Percentiles rank a stretch among this genome's conserved stretches.
phyloP scores from a whole-genome alignment of 2,113 vertebrate genomes.

The Caranx ignobilis region DNA sequence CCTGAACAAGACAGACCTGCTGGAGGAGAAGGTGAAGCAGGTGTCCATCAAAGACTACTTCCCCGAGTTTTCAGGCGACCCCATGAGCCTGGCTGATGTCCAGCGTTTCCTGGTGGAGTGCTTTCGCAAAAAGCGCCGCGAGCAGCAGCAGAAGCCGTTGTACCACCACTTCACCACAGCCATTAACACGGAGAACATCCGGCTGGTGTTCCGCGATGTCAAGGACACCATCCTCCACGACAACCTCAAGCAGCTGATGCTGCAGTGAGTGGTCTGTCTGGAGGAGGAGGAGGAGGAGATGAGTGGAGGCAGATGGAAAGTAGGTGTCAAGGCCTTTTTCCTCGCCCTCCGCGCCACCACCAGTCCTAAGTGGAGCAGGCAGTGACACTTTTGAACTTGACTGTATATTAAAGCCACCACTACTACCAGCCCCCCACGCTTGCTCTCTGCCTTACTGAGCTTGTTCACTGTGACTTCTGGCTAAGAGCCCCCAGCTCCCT shows the following conservation, averaged over 20 bases:
- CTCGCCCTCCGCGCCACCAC: not conserved
- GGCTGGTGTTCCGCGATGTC: constrained; percentile 96
- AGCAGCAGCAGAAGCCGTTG: constrained; percentile 93
- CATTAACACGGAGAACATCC: constrained; percentile 98
- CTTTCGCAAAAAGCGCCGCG: constrained; percentile 94
- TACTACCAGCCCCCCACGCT: constrained; percentile 45
- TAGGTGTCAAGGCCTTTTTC: constrained; percentile 23
- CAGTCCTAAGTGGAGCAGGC: not conserved
- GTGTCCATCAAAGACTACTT: constrained; percentile 98
- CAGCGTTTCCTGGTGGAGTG: constrained; percentile 96
- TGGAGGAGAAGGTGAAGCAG: constrained; percentile 94
- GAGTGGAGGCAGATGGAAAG: constrained; percentile 5
- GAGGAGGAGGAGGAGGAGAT: not conserved
- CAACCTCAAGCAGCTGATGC: constrained; percentile 99
- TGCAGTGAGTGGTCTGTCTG: constrained; percentile 86
- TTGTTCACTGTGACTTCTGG: constrained; percentile 61
- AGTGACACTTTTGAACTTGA: constrained; percentile 13
- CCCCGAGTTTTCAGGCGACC: constrained; percentile 88
- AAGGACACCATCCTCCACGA: constrained; percentile 99
- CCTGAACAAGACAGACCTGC: constrained; percentile 98
- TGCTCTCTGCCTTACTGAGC: constrained; percentile 58
- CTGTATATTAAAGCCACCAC: constrained; percentile 68
- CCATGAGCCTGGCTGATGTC: constrained; percentile 90
- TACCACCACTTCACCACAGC: constrained; percentile 99
- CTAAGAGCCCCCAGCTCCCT: constrained; percentile 6